Evolutionary conservation across 2,113 vertebrate species (phyloP).

Genomic region (Triplophysa dalaica): DNA sequence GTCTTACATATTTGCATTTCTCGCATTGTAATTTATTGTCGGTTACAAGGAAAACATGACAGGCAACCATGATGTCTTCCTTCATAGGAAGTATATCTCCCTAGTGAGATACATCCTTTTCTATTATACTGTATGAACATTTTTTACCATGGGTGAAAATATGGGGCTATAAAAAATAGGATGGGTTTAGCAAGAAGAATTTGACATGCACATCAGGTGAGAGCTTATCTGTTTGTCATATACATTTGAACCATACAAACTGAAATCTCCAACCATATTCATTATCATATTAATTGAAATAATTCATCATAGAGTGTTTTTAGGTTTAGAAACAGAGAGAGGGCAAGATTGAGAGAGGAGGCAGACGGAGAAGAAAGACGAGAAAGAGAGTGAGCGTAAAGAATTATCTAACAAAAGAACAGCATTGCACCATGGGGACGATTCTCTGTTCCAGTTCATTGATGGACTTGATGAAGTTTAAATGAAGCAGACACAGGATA

Average conservation of each 20-base stretch:
- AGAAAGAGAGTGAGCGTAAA: constrained; percentile 87
- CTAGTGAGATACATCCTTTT: constrained; percentile 85
- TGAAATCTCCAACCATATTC: constrained; percentile 83
- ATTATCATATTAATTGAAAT: constrained; percentile 99
- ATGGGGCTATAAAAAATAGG: constrained; percentile 67
- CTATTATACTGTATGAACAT: constrained; percentile 74
- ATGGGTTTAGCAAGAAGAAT: neutral
- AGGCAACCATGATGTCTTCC: constrained; percentile 77
- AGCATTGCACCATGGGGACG: constrained; percentile 91
- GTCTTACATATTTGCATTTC: constrained; percentile 83
- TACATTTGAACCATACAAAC: constrained; percentile 78
- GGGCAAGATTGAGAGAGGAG: constrained; percentile 70
- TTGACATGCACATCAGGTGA: constrained; percentile 65
- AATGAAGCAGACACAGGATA: constrained; percentile 99
- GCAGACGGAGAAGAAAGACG: constrained; percentile 84
- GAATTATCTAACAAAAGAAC: constrained; percentile 96
- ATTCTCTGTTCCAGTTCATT: constrained; percentile 99
- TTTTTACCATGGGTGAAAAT: constrained; percentile 81
- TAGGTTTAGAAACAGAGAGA: constrained; percentile 88
- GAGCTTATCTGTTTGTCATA: constrained; percentile 56
- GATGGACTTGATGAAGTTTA: constrained; percentile 99
- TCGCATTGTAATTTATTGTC: constrained; percentile 84
- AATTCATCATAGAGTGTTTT: constrained; percentile 95
- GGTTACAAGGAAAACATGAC: constrained; percentile 69
- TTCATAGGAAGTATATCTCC: constrained; percentile 81